A percentile compares a stretch with the other conserved stretches of the same genome.
These are phyloP conservation scores for Lepidonotus clava DNA, from an alignment of 2,888 invertebrate species.

Conservation along the genomic window DNA sequence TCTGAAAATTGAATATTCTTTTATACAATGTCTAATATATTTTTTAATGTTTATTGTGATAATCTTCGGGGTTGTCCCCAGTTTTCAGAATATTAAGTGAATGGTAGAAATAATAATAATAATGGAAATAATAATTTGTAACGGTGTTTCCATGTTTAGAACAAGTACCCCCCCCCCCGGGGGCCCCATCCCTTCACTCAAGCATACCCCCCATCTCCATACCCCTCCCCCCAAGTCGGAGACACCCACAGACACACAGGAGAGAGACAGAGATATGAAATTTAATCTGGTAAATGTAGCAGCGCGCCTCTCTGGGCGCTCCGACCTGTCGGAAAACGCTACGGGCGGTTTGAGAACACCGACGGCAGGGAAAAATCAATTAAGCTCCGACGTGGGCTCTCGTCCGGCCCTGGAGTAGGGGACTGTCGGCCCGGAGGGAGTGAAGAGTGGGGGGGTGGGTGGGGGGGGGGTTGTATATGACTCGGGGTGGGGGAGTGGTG, in stretches of 20 bases:
- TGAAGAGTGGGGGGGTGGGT: neutral
- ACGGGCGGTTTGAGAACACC: neutral
- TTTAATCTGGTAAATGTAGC: slow-evolving; percentile 4
- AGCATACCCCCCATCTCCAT: neutral
- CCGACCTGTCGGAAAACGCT: slow-evolving; percentile 17
- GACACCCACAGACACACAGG: neutral
- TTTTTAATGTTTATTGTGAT: too few species aligned
- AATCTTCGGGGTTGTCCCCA: too few species aligned
- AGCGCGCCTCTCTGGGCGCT: too few species aligned
- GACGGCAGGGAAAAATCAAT: slow-evolving; percentile 17
- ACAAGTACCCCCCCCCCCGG: too few species aligned
- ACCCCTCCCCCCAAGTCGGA: neutral
- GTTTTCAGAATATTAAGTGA: too few species aligned
- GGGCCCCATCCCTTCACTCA: neutral
- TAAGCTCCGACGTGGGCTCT: neutral
- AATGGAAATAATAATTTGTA: too few species aligned
- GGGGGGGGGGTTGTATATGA: neutral
- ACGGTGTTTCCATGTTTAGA: too few species aligned
- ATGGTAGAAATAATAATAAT: too few species aligned
- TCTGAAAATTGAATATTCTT: too few species aligned
- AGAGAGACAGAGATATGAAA: neutral
- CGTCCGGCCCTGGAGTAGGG: neutral
- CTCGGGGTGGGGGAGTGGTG: neutral
- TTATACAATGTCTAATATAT: too few species aligned
- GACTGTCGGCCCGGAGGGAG: neutral